Conservation (phyloP, 2,888 invertebrate genomes). For the Drosophila formosana region DNA sequence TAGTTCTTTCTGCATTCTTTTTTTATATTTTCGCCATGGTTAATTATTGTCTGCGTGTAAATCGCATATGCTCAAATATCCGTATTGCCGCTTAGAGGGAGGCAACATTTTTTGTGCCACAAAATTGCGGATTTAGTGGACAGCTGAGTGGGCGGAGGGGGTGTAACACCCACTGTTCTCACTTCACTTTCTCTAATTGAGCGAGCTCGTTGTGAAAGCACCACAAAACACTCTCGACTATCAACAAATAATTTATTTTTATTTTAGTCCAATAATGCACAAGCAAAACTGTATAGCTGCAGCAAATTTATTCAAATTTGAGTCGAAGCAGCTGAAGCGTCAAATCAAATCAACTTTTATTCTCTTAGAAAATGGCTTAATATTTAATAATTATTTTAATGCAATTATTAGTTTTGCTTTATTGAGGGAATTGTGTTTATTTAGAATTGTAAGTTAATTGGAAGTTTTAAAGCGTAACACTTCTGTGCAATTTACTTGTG, state of each 20-base stretch:
- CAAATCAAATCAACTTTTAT: no score
- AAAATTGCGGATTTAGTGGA: constrained; percentile 6
- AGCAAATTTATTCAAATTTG: neutral
- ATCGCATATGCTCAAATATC: constrained; percentile 72
- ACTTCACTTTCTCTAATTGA: neutral
- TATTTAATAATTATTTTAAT: no score
- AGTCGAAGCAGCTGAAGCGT: no score
- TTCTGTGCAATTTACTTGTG: no score
- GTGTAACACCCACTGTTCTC: neutral
- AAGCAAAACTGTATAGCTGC: no score
- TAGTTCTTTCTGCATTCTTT: constrained; percentile 25
- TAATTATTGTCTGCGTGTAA: constrained; percentile 70
- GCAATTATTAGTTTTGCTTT: neutral
- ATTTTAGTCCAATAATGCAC: neutral
- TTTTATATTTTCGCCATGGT: constrained; percentile 48
- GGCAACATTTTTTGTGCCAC: constrained; percentile 2
- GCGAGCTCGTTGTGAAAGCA: neutral
- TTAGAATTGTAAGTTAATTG: no score
- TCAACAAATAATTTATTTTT: neutral
- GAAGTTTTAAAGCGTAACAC: no score
- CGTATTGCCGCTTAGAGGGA: constrained; percentile 17
- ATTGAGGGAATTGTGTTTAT: neutral
- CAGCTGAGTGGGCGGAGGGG: neutral
- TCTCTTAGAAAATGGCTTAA: no score
- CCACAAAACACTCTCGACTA: neutral